Conservation (phyloP, 1,140 invertebrate species). For the Brachionus calyciflorus region DNA sequence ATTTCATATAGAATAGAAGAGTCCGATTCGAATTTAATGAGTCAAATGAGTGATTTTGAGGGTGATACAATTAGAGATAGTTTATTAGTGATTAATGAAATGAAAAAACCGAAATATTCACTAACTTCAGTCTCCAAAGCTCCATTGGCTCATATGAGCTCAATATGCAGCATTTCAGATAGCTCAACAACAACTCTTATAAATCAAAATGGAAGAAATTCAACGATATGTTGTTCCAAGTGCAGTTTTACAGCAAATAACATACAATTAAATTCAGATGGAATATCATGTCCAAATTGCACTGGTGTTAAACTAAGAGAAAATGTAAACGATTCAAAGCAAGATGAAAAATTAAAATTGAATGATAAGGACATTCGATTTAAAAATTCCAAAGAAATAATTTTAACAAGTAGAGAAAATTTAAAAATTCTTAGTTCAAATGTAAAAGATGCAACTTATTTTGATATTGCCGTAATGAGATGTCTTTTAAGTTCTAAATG, state of each 20-base stretch:
- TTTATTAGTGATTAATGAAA: slow-evolving; percentile 7
- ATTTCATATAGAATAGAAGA: slow-evolving; percentile 19
- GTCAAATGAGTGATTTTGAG: slow-evolving; percentile 2
- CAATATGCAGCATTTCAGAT: slow-evolving; percentile 50
- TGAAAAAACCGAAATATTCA: neutral
- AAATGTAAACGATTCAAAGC: neutral
- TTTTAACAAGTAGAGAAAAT: slow-evolving; percentile 3
- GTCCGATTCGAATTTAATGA: slow-evolving; percentile 10
- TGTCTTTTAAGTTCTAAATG: slow-evolving; percentile 95
- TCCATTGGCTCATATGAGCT: slow-evolving; percentile 52
- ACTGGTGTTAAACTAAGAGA: slow-evolving; percentile 1
- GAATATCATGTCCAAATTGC: slow-evolving; percentile 22
- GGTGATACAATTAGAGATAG: slow-evolving; percentile 26
- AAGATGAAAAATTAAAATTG: neutral
- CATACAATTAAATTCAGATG: neutral
- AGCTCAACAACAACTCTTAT: slow-evolving; percentile 49
- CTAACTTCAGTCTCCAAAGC: slow-evolving; percentile 30
- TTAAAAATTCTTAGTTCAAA: neutral
- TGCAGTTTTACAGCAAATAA: slow-evolving; percentile 5
- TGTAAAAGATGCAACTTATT: slow-evolving; percentile 73
- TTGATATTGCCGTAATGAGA: slow-evolving; percentile 89
- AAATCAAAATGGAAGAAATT: slow-evolving; percentile 49
- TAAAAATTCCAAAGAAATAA: slow-evolving; percentile 11
- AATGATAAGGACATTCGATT: neutral
- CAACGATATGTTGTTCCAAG: neutral